Conservation (phyloP, 2,113 vertebrate genomes). For the Stomatorhinus ivindoensis region DNA sequence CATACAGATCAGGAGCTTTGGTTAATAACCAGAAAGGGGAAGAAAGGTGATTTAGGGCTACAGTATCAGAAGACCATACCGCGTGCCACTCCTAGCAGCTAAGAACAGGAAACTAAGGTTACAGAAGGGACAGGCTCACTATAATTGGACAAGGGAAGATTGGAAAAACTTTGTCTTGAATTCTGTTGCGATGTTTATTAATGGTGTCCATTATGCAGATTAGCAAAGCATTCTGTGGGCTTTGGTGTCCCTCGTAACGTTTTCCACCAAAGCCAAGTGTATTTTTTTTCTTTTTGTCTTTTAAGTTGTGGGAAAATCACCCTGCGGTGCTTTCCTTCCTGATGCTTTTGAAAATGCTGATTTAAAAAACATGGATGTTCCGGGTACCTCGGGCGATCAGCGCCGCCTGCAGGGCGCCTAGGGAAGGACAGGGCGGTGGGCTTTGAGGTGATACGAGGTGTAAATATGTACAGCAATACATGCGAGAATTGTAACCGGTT, state of each 20-base stretch:
- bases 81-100: neutral
- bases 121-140: neutral
- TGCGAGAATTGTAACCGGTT: neutral
- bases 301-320: neutral
- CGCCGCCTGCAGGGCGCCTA: neutral
- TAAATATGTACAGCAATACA: neutral
- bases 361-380: neutral
- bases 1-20: neutral
- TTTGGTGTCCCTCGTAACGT: neutral
- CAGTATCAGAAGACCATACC: neutral
- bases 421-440: neutral
- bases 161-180: neutral
- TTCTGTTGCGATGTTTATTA: neutral
- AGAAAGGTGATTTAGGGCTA: neutral
- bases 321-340: neutral
- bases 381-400: neutral
- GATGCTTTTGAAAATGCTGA: neutral
- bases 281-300: neutral
- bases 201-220: neutral
- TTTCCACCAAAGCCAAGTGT: neutral
- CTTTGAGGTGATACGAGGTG: neutral
- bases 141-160: neutral
- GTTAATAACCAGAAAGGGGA: neutral
- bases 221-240: neutral
- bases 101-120: neutral